phyloP scores from a whole-genome alignment of 2,113 vertebrate genomes.

The Recurvirostra avosetta region DNA sequence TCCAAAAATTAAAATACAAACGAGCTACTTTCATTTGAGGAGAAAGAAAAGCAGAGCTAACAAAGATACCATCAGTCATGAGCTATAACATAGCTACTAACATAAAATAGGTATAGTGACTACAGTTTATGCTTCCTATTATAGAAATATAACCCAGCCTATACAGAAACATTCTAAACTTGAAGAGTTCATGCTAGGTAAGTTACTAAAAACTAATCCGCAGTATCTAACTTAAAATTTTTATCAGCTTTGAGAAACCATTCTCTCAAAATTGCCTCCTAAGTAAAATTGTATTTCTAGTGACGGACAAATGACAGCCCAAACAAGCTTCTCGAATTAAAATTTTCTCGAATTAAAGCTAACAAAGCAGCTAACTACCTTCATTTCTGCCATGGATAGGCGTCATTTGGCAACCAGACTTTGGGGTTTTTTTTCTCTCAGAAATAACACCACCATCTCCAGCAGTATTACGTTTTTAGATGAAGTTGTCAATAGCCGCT shows the following conservation, averaged over 20 bases:
- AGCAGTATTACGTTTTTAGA: not conserved
- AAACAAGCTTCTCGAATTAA: not conserved
- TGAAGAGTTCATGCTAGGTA: not conserved
- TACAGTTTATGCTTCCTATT: not conserved
- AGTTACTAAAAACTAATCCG: not conserved
- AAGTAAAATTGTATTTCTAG: not conserved
- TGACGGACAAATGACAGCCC: not conserved
- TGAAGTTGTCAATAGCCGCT: not conserved
- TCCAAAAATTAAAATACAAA: not conserved
- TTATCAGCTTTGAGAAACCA: not conserved
- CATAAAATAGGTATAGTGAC: not conserved
- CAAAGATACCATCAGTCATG: not conserved
- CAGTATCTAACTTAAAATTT: not conserved
- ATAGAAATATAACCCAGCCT: not conserved
- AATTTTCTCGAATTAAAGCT: not conserved
- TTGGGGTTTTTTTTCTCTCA: not conserved
- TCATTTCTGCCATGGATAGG: not conserved
- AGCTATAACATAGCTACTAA: not conserved
- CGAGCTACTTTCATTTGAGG: not conserved
- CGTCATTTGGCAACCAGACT: not conserved
- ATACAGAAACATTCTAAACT: not conserved
- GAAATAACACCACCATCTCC: not conserved
- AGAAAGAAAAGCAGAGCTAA: not conserved
- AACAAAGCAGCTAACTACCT: not conserved
- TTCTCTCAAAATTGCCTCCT: not conserved